phyloP scores from a whole-genome alignment of 2,797 vertebrate genomes.

The Clarias platycephalus region DNA sequence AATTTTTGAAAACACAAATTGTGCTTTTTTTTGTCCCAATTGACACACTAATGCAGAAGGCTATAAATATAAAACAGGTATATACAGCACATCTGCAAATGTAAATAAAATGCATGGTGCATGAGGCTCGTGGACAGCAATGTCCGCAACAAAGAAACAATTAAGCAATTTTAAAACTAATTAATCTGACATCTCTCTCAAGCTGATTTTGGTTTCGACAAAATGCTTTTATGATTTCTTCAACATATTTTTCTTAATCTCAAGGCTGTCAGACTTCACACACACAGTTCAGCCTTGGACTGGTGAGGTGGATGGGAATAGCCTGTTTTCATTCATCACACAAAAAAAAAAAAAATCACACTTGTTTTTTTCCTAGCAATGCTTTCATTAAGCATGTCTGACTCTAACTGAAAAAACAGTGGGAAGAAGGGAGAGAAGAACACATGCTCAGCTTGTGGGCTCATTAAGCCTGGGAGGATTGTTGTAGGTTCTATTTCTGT shows the following conservation, averaged over 20 bases:
- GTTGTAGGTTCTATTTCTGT: conserved; percentile 31
- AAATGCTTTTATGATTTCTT: conserved; percentile 29
- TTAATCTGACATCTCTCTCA: neutral
- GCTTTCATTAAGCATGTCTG: conserved; percentile 27
- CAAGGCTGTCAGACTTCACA: conserved; percentile 41
- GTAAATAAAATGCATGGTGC: neutral
- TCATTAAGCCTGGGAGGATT: conserved; percentile 35
- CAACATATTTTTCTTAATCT: conserved; percentile 44
- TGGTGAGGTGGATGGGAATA: conserved; percentile 1
- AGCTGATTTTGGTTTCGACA: conserved; percentile 11
- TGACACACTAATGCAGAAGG: neutral
- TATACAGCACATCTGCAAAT: neutral
- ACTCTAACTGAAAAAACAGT: conserved; percentile 14
- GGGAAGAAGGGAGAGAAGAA: neutral
- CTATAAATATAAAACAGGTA: neutral
- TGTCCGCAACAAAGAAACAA: neutral
- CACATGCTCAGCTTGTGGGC: conserved; percentile 2
- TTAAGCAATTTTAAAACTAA: neutral
- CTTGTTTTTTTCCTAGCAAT: neutral
- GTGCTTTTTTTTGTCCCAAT: neutral
- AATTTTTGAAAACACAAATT: neutral
- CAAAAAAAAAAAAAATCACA: neutral
- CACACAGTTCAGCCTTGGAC: conserved; percentile 35
- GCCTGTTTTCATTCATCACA: conserved; percentile 41
- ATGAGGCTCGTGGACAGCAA: neutral